Evolutionary conservation across 2,888 invertebrate species (phyloP).

Genomic region (Ashinkailepas kermadecensis): DNA sequence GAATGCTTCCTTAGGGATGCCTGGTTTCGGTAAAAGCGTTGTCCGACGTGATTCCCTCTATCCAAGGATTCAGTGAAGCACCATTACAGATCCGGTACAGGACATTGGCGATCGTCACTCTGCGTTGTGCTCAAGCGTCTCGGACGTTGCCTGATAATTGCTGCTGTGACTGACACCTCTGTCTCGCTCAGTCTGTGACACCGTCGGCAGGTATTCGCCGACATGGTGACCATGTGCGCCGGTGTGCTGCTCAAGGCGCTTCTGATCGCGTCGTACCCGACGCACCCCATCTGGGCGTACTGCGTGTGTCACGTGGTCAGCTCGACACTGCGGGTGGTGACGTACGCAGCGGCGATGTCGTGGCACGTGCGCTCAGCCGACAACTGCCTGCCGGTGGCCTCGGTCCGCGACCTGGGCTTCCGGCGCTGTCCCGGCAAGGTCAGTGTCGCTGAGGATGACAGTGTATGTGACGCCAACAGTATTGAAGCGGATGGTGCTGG

Average conservation of each 20-base stretch:
- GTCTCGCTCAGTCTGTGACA: neutral
- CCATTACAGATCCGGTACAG: too few relatives aligned
- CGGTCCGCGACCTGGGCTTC: neutral
- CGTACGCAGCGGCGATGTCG: neutral
- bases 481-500: too few relatives aligned
- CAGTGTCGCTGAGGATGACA: neutral
- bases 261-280: neutral
- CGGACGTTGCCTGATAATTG: neutral
- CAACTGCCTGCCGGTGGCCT: neutral
- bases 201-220: neutral
- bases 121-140: too few relatives aligned
- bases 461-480: neutral
- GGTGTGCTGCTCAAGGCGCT: neutral
- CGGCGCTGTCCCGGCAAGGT: neutral
- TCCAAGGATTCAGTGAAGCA: too few relatives aligned
- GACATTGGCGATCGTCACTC: too few relatives aligned
- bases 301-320: neutral
- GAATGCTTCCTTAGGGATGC: too few relatives aligned
- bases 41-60: too few relatives aligned
- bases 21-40: too few relatives aligned
- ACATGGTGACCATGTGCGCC: neutral
- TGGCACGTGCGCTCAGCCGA: neutral
- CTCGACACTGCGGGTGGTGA: neutral
- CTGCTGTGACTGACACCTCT: neutral
- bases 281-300: constrained; percentile 15